Percentiles rank a stretch among this genome's conserved stretches.
phyloP scores from a whole-genome alignment of 2,113 vertebrate species.

The Ginglymostoma cirratum region DNA sequence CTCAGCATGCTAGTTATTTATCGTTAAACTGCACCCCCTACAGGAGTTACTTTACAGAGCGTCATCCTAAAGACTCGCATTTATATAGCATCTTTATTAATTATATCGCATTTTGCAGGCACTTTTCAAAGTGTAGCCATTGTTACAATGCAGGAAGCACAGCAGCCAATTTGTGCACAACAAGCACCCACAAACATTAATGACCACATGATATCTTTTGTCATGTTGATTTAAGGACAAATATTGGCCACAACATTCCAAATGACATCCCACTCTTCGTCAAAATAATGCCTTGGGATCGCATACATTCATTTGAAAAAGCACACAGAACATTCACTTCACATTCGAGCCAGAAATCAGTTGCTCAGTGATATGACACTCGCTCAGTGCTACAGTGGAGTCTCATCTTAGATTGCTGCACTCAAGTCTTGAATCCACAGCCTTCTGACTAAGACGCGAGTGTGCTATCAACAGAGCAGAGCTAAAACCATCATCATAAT shows the following conservation, averaged over 20 bases:
- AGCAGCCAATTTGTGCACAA: not conserved
- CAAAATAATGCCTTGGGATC: not conserved
- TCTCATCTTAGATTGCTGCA: not conserved
- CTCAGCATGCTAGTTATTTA: not conserved
- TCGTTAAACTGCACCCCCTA: constrained; percentile 7
- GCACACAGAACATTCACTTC: not conserved
- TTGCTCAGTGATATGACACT: not conserved
- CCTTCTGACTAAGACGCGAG: not conserved
- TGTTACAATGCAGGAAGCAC: not conserved
- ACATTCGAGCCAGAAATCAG: not conserved
- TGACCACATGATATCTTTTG: not conserved
- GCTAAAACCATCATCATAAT: not conserved
- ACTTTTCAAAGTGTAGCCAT: not conserved
- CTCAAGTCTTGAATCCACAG: not conserved
- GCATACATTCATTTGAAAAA: not conserved
- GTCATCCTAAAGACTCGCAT: not conserved
- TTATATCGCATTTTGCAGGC: not conserved
- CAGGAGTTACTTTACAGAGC: not conserved
- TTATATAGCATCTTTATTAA: not conserved
- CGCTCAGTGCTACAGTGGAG: not conserved
- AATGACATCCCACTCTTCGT: not conserved
- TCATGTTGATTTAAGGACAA: not conserved
- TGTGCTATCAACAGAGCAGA: not conserved
- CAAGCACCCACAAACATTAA: not conserved
- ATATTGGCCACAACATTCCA: not conserved